Evolutionary conservation across 2,113 vertebrate genomes (phyloP).

Genomic region (Cygnus atratus): DNA sequence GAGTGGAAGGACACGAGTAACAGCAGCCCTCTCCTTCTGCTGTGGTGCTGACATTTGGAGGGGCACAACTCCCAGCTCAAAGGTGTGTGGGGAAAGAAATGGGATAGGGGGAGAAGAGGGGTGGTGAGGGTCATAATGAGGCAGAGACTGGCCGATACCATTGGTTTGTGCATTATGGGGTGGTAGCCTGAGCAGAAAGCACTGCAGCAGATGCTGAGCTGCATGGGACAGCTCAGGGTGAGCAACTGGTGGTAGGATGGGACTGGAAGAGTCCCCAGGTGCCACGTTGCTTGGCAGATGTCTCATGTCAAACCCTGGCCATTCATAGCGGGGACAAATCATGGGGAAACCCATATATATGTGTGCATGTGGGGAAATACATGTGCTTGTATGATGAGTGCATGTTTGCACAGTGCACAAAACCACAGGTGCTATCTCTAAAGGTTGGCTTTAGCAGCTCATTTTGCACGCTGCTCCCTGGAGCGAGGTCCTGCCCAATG

Average conservation of each 20-base stretch:
- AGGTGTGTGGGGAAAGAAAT: background rate
- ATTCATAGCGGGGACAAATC: background rate
- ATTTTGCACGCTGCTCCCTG: accelerated
- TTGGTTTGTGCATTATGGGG: background rate
- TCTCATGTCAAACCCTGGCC: background rate
- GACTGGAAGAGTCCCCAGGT: background rate
- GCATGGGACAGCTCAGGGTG: background rate
- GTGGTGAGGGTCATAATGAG: background rate
- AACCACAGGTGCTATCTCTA: background rate
- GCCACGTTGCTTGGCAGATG: background rate
- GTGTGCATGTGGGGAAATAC: background rate
- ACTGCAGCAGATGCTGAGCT: background rate
- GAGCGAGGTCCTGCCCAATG: accelerated
- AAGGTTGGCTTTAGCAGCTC: accelerated
- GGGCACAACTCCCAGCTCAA: background rate
- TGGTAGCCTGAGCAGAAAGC: background rate
- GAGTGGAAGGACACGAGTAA: background rate
- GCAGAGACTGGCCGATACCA: no score
- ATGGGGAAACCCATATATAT: background rate
- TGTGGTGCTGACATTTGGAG: background rate
- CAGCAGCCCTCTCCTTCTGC: background rate
- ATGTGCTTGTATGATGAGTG: background rate
- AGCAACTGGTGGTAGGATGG: background rate
- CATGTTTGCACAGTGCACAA: background rate
- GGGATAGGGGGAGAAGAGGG: background rate